Conservation (phyloP, 2,113 vertebrate genomes). For the Oreotrochilus melanogaster region DNA sequence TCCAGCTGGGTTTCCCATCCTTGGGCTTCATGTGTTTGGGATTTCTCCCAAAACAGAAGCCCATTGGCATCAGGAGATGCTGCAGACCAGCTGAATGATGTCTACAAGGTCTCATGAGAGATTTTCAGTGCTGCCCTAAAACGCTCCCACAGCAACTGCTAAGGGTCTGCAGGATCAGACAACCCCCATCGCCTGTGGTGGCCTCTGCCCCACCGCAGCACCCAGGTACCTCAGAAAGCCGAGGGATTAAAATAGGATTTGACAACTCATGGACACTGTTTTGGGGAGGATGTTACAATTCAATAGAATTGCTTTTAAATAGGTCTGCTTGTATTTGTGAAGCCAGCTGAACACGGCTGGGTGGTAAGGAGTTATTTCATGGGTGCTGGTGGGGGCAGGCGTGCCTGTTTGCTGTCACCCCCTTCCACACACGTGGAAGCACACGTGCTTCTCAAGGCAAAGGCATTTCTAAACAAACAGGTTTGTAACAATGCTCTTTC, state of each 20-base stretch:
- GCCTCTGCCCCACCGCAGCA: neutral
- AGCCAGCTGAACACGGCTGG: neutral
- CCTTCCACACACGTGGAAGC: accelerated
- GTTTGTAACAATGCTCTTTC: neutral
- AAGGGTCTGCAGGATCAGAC: neutral
- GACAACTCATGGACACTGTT: accelerated
- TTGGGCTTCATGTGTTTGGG: neutral
- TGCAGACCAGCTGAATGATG: neutral
- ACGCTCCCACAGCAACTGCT: neutral
- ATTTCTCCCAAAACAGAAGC: neutral
- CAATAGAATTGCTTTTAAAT: neutral
- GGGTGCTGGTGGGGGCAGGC: accelerated
- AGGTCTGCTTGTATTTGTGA: neutral
- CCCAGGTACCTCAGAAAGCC: neutral
- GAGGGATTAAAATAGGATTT: neutral
- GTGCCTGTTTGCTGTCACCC: accelerated
- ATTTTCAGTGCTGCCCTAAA: neutral
- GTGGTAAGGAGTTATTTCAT: neutral
- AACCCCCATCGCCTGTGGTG: accelerated
- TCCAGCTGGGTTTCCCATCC: neutral
- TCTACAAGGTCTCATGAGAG: accelerated
- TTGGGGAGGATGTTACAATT: neutral
- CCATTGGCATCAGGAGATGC: neutral
- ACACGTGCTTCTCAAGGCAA: neutral
- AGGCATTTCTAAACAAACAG: neutral